These are phyloP conservation scores for Plectrocnemia conspersa DNA, from an alignment of 1,140 invertebrate species.

Conservation along the genomic window DNA sequence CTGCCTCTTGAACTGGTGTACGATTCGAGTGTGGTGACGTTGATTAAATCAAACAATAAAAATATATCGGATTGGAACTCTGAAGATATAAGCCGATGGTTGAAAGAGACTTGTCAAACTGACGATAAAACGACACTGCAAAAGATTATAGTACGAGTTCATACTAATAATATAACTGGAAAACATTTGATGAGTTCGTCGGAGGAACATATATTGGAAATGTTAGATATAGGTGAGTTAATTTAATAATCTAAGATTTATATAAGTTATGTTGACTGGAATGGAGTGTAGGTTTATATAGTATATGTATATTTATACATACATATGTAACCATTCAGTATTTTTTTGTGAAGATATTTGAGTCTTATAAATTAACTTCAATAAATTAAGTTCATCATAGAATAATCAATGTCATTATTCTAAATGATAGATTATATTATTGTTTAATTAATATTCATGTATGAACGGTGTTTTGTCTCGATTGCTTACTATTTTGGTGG, in stretches of 20 bases:
- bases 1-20: constrained; percentile 52
- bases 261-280: too few relatives aligned
- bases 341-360: too few relatives aligned
- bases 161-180: constrained; percentile 13
- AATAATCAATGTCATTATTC: constrained; percentile 5
- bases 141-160: constrained; percentile 7
- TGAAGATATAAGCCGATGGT: constrained; percentile 60
- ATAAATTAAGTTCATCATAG: too few relatives aligned
- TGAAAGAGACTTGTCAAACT: constrained; percentile 39
- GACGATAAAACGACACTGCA: not conserved
- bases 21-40: not conserved
- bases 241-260: constrained; percentile 7
- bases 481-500: too few relatives aligned
- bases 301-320: too few relatives aligned
- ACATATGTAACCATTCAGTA: too few relatives aligned
- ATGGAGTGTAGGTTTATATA: too few relatives aligned
- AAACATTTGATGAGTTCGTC: constrained; percentile 3
- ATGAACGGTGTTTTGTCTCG: too few relatives aligned
- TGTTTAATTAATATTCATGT: too few relatives aligned
- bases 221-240: constrained; percentile 38
- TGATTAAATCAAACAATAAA: constrained; percentile 34
- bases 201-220: constrained; percentile 51
- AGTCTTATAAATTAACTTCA: too few relatives aligned
- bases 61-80: constrained; percentile 53
- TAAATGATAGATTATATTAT: too few relatives aligned